phyloP scores from a whole-genome alignment of 2,113 vertebrate genomes.

The Neolamprologus longior region DNA sequence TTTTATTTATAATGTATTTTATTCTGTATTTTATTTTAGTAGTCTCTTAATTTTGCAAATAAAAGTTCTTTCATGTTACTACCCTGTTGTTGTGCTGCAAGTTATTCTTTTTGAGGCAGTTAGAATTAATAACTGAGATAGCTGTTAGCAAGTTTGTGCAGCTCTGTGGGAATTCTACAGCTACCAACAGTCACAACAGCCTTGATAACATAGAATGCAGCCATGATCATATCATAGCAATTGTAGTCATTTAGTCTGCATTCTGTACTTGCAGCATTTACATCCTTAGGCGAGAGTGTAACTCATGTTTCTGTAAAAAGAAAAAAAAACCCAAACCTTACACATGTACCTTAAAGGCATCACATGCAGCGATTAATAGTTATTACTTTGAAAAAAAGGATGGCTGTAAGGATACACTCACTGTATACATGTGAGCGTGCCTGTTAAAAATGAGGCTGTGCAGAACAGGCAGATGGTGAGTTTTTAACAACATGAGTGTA shows the following conservation, averaged over 20 bases:
- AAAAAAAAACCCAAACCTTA: neutral
- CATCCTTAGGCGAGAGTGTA: neutral
- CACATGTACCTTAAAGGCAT: neutral
- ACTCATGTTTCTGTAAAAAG: neutral
- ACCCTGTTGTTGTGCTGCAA: neutral
- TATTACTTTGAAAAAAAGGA: neutral
- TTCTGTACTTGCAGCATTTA: neutral
- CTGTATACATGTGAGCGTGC: rapidly evolving
- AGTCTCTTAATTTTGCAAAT: neutral
- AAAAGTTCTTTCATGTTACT: neutral
- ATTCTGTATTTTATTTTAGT: neutral
- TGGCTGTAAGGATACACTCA: neutral
- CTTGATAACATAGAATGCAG: neutral
- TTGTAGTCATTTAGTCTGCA: neutral
- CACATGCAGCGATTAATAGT: neutral
- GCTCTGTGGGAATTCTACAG: neutral
- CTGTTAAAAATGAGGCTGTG: neutral
- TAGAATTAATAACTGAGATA: neutral
- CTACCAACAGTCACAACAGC: neutral
- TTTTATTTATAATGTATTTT: neutral
- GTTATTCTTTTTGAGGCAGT: neutral
- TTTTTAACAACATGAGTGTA: neutral
- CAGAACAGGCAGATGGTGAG: neutral
- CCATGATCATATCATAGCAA: neutral
- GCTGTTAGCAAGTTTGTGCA: neutral